Evolutionary conservation across 2,888 invertebrate species (phyloP), one percentile per base, ranked within the genome.

Genomic region (Camptogramma bilineatum): DNA sequence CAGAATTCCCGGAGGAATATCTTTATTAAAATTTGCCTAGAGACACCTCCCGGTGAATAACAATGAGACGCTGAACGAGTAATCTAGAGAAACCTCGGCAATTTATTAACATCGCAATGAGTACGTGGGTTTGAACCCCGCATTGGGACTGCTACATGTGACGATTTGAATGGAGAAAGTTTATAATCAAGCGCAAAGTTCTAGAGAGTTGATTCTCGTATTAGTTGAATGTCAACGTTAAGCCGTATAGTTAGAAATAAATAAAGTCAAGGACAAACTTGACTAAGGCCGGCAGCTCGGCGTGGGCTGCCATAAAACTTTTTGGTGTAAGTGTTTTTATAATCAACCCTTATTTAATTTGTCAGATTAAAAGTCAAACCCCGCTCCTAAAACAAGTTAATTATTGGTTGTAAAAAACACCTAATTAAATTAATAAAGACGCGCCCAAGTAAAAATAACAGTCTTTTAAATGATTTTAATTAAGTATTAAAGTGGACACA

Each of bases 21-120:
- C 66, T 73, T 73, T 70, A 74, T 74, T 73, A 73, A 71, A 73
- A 69, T 67, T 69, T 65, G 66, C 66, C 63, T 59, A 64, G 62
- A 68, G 64, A 70, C 66, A 60, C 62, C 63, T 60, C 59, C 52
- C 50, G 62, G 54, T 56, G 67, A 68, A 66, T 69, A 66, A 58
- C 64, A 70, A 70, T 66, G 62, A 65, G 65, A 47, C 44, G 46
- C 53, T 58, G 61, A 62, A 65, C 62, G 54, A 62, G 62, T 66
- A 62, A 62, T 58, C 62, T 62, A 62, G 58, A 62, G 66, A 62
- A 66, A 62, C 66, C 66, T 66, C 62, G 51, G 47, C 58, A 66
- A 62, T 66, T 66, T 66, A 66, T 66, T 66, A 66, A 62, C 62
- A 62, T 58, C 53, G 62, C 62, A 57, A 58, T 55, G 66, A 57